Percentiles rank a stretch among this genome's conserved stretches.
These are phyloP conservation scores for Idaea straminata DNA, from an alignment of 2,888 invertebrate species.

Conservation along the genomic window DNA sequence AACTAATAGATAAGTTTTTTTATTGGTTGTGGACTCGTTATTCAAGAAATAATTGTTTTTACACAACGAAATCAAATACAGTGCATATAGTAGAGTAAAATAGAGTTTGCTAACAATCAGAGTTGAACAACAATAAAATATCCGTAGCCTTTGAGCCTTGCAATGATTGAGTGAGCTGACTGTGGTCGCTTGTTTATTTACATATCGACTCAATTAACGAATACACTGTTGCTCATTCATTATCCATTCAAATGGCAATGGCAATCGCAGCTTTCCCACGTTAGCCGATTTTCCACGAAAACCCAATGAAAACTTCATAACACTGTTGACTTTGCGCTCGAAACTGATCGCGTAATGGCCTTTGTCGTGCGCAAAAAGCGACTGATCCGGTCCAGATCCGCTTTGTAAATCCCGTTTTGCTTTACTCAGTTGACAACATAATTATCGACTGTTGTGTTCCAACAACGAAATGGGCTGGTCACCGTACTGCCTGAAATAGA, in stretches of 20 bases:
- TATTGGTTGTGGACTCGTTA: neutral
- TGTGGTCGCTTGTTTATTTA: slow-evolving; percentile 62
- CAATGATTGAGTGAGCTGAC: slow-evolving; percentile 56
- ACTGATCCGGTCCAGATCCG: slow-evolving; percentile 69
- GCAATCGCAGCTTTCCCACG: slow-evolving; percentile 65
- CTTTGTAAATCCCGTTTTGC: slow-evolving; percentile 70
- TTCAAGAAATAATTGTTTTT: neutral
- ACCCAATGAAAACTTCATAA: slow-evolving; percentile 74
- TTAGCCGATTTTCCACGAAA: slow-evolving; percentile 68
- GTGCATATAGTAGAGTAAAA: slow-evolving; percentile 26
- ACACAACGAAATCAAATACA: slow-evolving; percentile 21
- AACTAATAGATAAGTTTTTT: too few relatives aligned
- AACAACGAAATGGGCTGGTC: slow-evolving; percentile 57
- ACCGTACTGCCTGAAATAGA: slow-evolving; percentile 56
- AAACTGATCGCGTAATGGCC: slow-evolving; percentile 74
- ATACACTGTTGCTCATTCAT: slow-evolving; percentile 68
- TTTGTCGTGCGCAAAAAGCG: slow-evolving; percentile 75
- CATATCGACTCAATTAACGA: slow-evolving; percentile 74
- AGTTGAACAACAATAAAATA: slow-evolving; percentile 53
- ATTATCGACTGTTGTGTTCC: slow-evolving; percentile 63
- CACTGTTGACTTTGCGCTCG: slow-evolving; percentile 71
- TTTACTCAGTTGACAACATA: slow-evolving; percentile 72
- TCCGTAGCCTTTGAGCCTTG: slow-evolving; percentile 57
- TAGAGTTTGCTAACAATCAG: slow-evolving; percentile 55
- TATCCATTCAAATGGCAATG: slow-evolving; percentile 76